Evolutionary conservation across 2,888 invertebrate genomes (phyloP).

Genomic region (Drosophila mayaguana): DNA sequence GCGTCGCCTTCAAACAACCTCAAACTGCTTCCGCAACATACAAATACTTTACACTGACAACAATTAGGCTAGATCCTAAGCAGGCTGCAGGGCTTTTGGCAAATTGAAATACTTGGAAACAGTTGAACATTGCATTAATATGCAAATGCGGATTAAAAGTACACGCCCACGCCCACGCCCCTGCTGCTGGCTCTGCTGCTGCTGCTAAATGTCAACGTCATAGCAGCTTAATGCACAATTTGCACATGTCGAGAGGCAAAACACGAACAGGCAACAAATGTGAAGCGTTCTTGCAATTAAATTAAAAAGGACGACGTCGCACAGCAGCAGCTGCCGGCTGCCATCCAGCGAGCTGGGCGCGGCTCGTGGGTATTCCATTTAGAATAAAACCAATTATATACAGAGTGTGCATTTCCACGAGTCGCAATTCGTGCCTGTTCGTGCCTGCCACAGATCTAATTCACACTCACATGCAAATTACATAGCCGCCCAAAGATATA

Average conservation of each 20-base stretch:
- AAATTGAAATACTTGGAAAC: constrained; percentile 41
- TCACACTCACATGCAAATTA: neutral
- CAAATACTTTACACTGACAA: constrained; percentile 36
- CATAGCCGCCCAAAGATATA: neutral
- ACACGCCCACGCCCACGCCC: neutral
- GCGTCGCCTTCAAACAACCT: constrained; percentile 34
- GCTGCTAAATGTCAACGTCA: constrained; percentile 27
- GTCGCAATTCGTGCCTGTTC: neutral
- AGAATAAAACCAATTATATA: neutral
- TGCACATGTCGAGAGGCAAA: constrained; percentile 25
- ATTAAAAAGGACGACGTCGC: constrained; percentile 45
- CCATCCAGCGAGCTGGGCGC: neutral
- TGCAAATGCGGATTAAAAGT: constrained; percentile 53
- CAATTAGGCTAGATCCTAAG: constrained; percentile 35
- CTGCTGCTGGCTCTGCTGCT: neutral
- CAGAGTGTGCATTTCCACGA: neutral
- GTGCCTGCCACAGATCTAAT: neutral
- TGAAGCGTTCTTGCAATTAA: constrained; percentile 49
- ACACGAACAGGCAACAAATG: constrained; percentile 17
- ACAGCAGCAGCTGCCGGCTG: neutral
- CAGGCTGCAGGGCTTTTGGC: constrained; percentile 7
- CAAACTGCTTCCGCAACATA: constrained; percentile 31
- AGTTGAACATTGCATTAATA: constrained; percentile 41
- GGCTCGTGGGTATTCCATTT: constrained; percentile 7
- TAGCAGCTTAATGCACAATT: constrained; percentile 37